Base-by-base conservation (phyloP, 2,797 vertebrate genomes). In the Aotus griseimembra region DNA sequence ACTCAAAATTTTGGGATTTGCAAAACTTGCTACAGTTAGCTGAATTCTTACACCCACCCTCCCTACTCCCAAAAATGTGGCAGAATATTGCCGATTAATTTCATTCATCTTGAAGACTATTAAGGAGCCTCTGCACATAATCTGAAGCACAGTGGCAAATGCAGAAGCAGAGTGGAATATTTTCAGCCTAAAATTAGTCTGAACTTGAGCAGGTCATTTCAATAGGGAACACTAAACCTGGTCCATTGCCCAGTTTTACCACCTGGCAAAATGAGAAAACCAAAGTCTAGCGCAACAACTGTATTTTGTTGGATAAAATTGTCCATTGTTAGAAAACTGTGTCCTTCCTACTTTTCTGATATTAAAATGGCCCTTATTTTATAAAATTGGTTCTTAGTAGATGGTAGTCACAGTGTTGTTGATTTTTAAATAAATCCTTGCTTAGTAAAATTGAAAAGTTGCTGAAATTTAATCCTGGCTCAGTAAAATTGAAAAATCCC, bases 361-460 rank as follows among this genome's bases (percentile, higher is more conserved):
- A 61, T n/a, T 90, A 89, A 89, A 92, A 89, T 93, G 2, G 64
- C 5, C 41, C 89, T 94, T 90, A 33, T 76, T 72, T 94, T 87
- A 75, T 79, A 93, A 94, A 55, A 92, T 39, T 64, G 10, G 19
- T 61, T 88, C 36, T 55, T 82, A 79, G 33, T 87, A 86, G 79
- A 52, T 75, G 22, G 22, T 70, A 64, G 17, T 46, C 24, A 88
- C 33, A 19, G n/a, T 44, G 17, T 86, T 83, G 14, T 39, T 75
- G 77, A 12, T 88, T 83, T 88, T 52, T 83, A 75, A 96, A 36
- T 73, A 70, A 91, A 22, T 57, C 44, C 46, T 72, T 93, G 2
- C 52, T 83, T 88, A 82, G 22, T 52, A 70, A 90, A 95, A 89
- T 58, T 81, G 79, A 89, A 89, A 90, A 64, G n/a, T 75, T 64